Base-by-base conservation (phyloP, 2,888 invertebrate species). In the Apamea sordens region DNA sequence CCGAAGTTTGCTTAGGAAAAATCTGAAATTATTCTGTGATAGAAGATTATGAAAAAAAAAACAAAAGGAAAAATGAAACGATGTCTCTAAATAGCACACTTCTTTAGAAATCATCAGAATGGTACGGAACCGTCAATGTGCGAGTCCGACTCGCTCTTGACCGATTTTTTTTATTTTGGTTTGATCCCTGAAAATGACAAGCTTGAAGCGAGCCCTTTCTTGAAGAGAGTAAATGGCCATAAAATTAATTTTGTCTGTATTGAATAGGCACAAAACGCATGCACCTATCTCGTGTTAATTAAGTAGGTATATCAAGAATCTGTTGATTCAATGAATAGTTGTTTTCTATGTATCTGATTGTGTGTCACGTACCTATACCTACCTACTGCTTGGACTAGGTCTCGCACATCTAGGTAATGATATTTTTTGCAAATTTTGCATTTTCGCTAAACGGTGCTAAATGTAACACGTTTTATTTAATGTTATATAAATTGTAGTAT, bases 351-450 rank as follows among this genome's bases (percentile, higher is more conserved):
- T 70, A 69, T 73, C 36, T 11, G 18, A 44, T 59, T 76, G 6
- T 32, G 28, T 53, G 72, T 82, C 85, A 88, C 82, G 85, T 86
- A 59, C 73, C 24, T 86, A n/a, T n/a, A 59, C 73, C 24, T 64
- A 64, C 36, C 24, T 75, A 82, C 59, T 72, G 70, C 79, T 77
- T 74, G 63, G 61, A 72, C 50, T 72, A 59, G 32, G 32, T 59
- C 41, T 80, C 44, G 71, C 68, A 50, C 13, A 61, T 53, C 47
- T 70, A 71, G 1, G n/a, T 47, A 77, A 47, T 70, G 1, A 28
- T 13, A 15, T 50, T 61, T 64, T 65, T 77, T 67, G 56, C 59
- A 11, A 41, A 67, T 8, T 76, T 24, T 21, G 69, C 59, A 64
- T 63, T 47, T 73, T 73, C 4, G 59, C 28, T 56, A 72, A 47